Base-by-base conservation (phyloP, 1,140 invertebrate species). In the Homarus americanus region DNA sequence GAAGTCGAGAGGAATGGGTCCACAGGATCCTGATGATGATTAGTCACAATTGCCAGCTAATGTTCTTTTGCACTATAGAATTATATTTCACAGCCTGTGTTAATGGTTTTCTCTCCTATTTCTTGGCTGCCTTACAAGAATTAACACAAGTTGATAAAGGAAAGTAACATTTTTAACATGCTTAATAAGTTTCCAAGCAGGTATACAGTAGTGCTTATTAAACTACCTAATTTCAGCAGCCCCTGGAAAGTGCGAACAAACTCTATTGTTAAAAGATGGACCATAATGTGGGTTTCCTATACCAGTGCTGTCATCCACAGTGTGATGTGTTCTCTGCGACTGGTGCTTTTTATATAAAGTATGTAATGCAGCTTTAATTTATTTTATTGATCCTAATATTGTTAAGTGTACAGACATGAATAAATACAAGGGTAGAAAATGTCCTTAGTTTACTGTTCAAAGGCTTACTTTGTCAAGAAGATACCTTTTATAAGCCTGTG, bases 21-120 rank as follows among this genome's bases (percentile, higher is more conserved):
- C 96, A 73, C 95, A 95, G 93, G 96, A 96, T 94, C 96, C 96
- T 91, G 97, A 98, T 94, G 97, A 97, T 93, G 96, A 97, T 87
- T 93, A 93, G 63, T 69, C 63, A 69, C n/a, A 32, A 9, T 58
- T 15, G 28, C 10, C 9, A 69, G 24, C 28, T 69, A 63, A 28
- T 32, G 63, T 69, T 34, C 5, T 69, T 69, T 69, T 69, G 63
- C 28, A 32, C 63, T 69, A 7, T 24, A 5, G 24, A 69, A 69
- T 4, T 69, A 69, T 32, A 32, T 69, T 69, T 69, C 63, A 69
- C 63, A 63, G 20, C 0, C 58, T 63, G 24, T 63, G 58, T 24
- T 4, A 20, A 63, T 63, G 15, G 58, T 63, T 20, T 32, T 32
- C 9, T 2, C 28, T 69, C 44, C 44, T 49, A 7, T 49, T 15